phyloP scores from a whole-genome alignment of 2,797 vertebrate species.

The Xiphophorus birchmanni region DNA sequence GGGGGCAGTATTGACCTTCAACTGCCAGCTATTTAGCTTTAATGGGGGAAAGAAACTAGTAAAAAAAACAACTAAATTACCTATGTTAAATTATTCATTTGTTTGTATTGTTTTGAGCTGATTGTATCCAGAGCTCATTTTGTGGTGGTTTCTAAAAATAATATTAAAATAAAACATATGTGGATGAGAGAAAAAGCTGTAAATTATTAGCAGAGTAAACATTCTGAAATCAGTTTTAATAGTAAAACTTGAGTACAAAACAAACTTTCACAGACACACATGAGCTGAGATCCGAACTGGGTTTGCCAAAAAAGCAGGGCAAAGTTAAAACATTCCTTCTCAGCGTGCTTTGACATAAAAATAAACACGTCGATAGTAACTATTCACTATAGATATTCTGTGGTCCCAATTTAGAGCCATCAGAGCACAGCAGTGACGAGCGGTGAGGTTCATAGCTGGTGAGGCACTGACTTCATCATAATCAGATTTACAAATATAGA shows the following conservation, averaged over 20 bases:
- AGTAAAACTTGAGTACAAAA: not conserved
- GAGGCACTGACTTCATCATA: no score
- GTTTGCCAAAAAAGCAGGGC: not conserved
- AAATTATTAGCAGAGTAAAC: not conserved
- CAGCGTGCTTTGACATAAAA: not conserved
- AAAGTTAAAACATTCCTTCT: not conserved
- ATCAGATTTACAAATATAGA: no score
- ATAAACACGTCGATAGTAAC: not conserved
- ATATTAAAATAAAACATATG: not conserved
- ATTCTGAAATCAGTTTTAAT: not conserved
- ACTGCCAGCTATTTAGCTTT: not conserved
- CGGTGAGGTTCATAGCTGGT: no score
- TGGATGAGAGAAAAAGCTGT: not conserved
- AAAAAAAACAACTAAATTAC: no score
- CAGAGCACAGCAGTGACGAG: not conserved
- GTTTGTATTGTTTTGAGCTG: not conserved
- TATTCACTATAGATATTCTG: not conserved
- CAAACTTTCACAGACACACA: not conserved
- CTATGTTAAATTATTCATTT: not conserved
- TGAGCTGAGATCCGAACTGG: not conserved
- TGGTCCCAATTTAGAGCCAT: not conserved
- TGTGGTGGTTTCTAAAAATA: not conserved
- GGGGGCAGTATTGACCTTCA: slow-evolving; percentile 34
- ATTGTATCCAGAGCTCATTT: not conserved
- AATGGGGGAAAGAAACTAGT: not conserved